Percentiles rank a stretch among this genome's conserved stretches.
phyloP scores from a whole-genome alignment of 2,113 vertebrate species.

The Otis tarda region DNA sequence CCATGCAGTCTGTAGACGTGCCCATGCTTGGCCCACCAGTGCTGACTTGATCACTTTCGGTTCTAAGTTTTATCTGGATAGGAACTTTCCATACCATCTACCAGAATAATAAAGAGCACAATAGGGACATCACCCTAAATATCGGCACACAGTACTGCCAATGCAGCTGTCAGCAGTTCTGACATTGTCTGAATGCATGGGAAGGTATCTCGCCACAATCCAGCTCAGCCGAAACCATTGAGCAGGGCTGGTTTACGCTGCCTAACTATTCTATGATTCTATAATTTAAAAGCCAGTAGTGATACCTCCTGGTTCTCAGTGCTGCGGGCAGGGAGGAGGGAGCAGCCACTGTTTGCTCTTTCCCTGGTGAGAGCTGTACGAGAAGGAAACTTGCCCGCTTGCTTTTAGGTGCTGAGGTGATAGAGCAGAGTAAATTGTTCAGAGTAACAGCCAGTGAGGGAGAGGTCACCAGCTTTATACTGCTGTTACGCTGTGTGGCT shows the following conservation, averaged over 20 bases:
- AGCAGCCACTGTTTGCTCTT: background rate
- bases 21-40: background rate
- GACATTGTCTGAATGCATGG: background rate
- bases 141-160: background rate
- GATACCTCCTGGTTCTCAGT: too few relatives aligned
- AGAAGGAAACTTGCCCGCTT: background rate
- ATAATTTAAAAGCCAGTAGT: background rate
- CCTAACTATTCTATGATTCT: background rate
- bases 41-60: background rate
- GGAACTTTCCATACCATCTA: background rate
- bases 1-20: accelerated
- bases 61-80: background rate
- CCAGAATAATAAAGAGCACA: background rate
- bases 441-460: background rate
- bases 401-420: background rate
- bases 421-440: background rate
- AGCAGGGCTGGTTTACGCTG: accelerated
- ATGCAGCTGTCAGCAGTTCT: background rate
- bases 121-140: background rate
- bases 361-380: background rate
- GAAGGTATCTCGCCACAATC: accelerated
- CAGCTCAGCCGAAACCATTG: background rate
- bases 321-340: background rate
- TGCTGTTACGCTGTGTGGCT: accelerated
- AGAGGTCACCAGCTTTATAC: background rate